Base-by-base conservation (phyloP, 2,888 invertebrate species). In the Iphiclides podalirius region DNA sequence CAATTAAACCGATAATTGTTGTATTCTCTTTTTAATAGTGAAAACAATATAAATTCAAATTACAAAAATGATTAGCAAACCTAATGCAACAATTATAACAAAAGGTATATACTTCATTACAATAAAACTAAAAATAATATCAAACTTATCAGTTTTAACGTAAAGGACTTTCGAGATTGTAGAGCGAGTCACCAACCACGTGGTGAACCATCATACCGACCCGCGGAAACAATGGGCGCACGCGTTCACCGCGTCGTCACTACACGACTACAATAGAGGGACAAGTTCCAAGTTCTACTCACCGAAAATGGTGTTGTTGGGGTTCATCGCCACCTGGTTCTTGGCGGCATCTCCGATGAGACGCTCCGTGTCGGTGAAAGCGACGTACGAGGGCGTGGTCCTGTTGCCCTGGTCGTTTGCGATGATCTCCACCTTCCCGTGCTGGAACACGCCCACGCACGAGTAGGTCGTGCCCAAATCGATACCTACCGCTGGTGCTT, bases 401-500 rank as follows among this genome's bases (percentile, higher is more conserved):
- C 96, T 90, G 90, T 96, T 96, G 79, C 96, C 96, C 87, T 96
- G 95, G 83, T 95, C 95, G 79, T 96, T 96, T 77, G 95, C 95
- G 84, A 95, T 95, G 79, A 95, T 95, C 87, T 95, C 95, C 70
- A 96, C 95, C 87, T 95, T 95, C 59, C 96, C 96, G 86, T 96
- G 94, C 88, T 95, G 95, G 92, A 96, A 97, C 59, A 97, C 96
- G 67, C 96, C 96, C 62, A 97, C 96, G 74, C 96, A 97, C 47
- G 97, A 97, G 87, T 97, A 98, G 58, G 97, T 98, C 64, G 97
- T 98, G 63, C 98, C 98, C 86, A 98, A 92, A 91, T 98, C 98
- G 88, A 98, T 98, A 92, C 98, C 98, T 75, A 97, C 94, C 79
- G 95, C 95, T 74, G 95, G 95, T 91, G 95, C 93, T 87, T 94